Conservation (phyloP, 2,113 vertebrate genomes). For the Gorsachius goisagi region DNA sequence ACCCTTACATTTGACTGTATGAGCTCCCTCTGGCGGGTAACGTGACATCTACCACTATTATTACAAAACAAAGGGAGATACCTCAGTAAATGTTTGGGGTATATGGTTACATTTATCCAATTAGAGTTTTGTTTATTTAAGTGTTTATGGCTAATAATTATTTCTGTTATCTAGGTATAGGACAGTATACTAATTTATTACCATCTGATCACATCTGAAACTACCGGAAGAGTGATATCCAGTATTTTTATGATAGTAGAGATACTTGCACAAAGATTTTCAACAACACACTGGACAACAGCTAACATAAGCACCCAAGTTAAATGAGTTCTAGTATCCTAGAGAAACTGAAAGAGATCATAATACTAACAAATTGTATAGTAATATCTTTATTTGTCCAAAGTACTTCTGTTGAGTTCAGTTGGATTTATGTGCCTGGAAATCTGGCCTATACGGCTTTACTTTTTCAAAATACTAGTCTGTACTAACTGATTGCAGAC, state of each 20-base stretch:
- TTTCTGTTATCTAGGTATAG: background rate
- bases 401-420: background rate
- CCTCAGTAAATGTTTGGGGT: background rate
- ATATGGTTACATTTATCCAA: background rate
- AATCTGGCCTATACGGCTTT: background rate
- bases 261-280: background rate
- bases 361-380: background rate
- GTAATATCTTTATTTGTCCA: background rate
- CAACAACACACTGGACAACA: background rate
- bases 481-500: background rate
- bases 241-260: background rate
- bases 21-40: conserved; percentile 57
- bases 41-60: background rate
- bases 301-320: background rate
- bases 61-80: background rate
- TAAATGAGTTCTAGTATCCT: background rate
- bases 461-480: background rate
- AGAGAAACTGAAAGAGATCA: background rate
- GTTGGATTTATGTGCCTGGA: background rate
- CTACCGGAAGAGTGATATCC: background rate
- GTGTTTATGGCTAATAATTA: background rate
- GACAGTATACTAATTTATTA: background rate
- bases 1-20: background rate
- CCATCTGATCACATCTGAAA: background rate
- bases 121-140: background rate